Conservation (phyloP, 2,797 vertebrate genomes). For the Syngnathus rostellatus region DNA sequence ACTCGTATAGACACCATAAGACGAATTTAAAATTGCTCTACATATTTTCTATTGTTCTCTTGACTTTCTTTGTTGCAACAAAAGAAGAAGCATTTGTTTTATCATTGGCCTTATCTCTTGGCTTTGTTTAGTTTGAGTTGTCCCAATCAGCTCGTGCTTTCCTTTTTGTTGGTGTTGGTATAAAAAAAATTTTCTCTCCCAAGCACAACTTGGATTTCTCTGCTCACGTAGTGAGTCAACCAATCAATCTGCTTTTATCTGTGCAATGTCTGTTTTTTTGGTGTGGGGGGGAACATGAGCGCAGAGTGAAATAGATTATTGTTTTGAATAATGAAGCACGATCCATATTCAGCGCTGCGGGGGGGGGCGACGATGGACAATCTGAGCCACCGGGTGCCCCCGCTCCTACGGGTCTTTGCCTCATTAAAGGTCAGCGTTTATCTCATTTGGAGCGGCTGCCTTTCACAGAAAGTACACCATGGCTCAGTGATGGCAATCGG, state of each 20-base stretch:
- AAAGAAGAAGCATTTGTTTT: not conserved
- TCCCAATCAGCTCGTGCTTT: constrained; percentile 15
- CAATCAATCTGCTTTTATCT: constrained; percentile 3
- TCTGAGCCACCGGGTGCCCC: constrained; percentile 18
- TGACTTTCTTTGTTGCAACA: no score
- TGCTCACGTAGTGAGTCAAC: constrained; percentile 18
- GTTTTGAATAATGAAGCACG: constrained; percentile 27
- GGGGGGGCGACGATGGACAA: constrained; percentile 29
- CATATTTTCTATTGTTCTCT: no score
- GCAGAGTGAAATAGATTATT: constrained; percentile 17
- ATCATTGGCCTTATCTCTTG: constrained; percentile 8
- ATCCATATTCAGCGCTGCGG: constrained; percentile 40
- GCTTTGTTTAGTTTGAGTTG: constrained; percentile 13
- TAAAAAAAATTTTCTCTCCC: no score
- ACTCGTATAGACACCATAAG: not conserved
- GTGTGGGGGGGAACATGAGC: constrained; percentile 10
- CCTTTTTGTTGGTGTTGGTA: constrained; percentile 7
- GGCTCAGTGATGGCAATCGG: constrained; percentile 60
- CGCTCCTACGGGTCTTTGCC: constrained; percentile 28
- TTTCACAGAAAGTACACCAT: constrained; percentile 51
- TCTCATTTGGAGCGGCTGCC: constrained; percentile 53
- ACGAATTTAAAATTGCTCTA: not conserved
- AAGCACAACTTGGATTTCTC: constrained; percentile 13
- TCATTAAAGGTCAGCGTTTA: constrained; percentile 59
- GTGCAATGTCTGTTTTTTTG: not conserved